Conservation (phyloP, 1,140 invertebrate genomes). For the Bombus impatiens region DNA sequence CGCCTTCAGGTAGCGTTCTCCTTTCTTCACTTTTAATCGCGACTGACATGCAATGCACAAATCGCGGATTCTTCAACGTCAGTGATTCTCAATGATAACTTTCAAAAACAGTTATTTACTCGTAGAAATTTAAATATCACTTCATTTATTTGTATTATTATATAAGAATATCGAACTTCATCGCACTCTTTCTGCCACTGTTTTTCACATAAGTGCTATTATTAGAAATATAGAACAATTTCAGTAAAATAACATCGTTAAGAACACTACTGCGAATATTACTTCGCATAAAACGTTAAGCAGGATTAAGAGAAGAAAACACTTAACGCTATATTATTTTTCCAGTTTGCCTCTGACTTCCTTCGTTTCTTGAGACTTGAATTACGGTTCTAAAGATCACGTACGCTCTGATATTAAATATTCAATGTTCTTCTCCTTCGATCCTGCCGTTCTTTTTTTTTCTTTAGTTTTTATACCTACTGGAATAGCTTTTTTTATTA, state of each 20-base stretch:
- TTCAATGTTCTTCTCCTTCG: background rate
- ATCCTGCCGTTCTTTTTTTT: background rate
- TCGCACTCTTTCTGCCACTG: no score
- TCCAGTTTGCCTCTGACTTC: background rate
- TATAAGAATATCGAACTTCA: no score
- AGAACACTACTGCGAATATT: background rate
- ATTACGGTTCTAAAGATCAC: background rate
- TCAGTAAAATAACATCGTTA: background rate
- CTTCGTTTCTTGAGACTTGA: background rate
- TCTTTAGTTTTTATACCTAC: background rate
- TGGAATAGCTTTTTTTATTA: conserved; percentile 6
- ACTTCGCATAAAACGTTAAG: background rate
- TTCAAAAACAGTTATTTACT: no score
- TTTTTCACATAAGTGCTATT: no score
- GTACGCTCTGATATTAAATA: conserved; percentile 8
- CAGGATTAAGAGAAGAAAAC: background rate
- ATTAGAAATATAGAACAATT: no score
- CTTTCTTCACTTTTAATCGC: background rate
- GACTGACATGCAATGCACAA: background rate
- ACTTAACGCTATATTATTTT: background rate
- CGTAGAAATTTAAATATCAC: no score
- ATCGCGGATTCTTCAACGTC: background rate
- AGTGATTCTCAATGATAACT: background rate
- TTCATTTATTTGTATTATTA: no score
- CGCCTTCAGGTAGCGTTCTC: background rate